These are phyloP conservation scores for Phortica magna DNA, from an alignment of 2,888 invertebrate species.

Conservation along the genomic window DNA sequence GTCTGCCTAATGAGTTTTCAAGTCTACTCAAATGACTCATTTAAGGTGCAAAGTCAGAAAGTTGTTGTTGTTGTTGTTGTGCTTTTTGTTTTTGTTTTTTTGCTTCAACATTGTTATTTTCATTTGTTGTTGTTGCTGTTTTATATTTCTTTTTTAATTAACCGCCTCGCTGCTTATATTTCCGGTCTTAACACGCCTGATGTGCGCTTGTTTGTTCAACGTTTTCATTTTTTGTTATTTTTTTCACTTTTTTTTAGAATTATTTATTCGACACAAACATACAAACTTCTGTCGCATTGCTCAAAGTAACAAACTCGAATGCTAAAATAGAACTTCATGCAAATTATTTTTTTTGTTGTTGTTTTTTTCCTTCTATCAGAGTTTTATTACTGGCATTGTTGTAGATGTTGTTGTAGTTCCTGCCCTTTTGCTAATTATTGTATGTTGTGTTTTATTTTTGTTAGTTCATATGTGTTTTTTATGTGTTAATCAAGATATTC, in stretches of 20 bases:
- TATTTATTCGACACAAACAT: background rate
- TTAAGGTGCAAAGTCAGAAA: constrained; percentile 20
- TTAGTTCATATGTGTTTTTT: background rate
- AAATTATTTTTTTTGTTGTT: constrained; percentile 13
- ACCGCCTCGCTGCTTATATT: constrained; percentile 28
- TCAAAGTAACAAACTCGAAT: background rate
- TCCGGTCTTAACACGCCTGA: constrained; percentile 28
- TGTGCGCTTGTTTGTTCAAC: constrained; percentile 14
- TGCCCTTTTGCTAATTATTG: background rate
- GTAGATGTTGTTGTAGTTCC: background rate
- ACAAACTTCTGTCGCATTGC: background rate
- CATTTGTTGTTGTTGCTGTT: background rate
- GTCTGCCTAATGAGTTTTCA: background rate
- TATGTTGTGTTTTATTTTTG: background rate
- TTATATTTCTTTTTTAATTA: constrained; percentile 24
- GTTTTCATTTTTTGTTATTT: constrained; percentile 8
- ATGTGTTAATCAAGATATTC: constrained; percentile 27
- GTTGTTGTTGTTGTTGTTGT: background rate
- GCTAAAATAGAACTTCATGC: constrained; percentile 26
- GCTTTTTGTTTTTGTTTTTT: background rate
- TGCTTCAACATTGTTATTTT: background rate
- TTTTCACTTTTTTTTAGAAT: background rate
- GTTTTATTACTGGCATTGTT: background rate
- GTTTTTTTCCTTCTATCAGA: background rate
- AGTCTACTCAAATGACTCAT: constrained; percentile 6